Conservation (phyloP, 2,888 invertebrate species). For the Parnassius mnemosyne region DNA sequence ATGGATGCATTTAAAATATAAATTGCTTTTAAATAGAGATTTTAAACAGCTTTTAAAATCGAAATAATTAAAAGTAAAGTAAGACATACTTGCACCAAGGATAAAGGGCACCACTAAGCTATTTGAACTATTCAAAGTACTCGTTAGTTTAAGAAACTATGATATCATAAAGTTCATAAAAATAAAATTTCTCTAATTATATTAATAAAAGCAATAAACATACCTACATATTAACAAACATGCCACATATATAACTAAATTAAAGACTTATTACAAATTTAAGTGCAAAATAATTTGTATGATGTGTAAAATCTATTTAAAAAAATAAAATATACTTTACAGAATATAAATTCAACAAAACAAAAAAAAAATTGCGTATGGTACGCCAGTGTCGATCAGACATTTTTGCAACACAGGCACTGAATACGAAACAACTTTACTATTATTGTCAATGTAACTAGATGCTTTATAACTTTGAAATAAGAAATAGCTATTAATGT, state of each 20-base stretch:
- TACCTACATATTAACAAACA: slow-evolving; percentile 20
- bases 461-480: neutral
- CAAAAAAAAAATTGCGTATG: neutral
- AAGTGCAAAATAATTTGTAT: slow-evolving; percentile 25
- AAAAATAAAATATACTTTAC: slow-evolving; percentile 22
- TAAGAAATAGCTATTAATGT: neutral
- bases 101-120: slow-evolving; percentile 18
- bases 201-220: slow-evolving; percentile 18
- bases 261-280: slow-evolving; percentile 16
- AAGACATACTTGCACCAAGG: slow-evolving; percentile 19
- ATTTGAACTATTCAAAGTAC: slow-evolving; percentile 9
- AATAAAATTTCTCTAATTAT: slow-evolving; percentile 24
- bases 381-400: slow-evolving; percentile 11
- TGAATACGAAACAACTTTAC: slow-evolving; percentile 7
- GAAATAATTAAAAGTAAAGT: neutral
- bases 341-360: slow-evolving; percentile 11
- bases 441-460: slow-evolving; percentile 26
- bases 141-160: neutral
- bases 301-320: slow-evolving; percentile 23
- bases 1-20: slow-evolving; percentile 2
- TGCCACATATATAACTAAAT: slow-evolving; percentile 9
- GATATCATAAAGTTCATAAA: slow-evolving; percentile 16
- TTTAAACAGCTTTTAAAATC: neutral
- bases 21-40: neutral
- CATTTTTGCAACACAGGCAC: slow-evolving; percentile 14